Conservation (phyloP, 2,888 invertebrate species). For the Tanytarsus gracilentus region DNA sequence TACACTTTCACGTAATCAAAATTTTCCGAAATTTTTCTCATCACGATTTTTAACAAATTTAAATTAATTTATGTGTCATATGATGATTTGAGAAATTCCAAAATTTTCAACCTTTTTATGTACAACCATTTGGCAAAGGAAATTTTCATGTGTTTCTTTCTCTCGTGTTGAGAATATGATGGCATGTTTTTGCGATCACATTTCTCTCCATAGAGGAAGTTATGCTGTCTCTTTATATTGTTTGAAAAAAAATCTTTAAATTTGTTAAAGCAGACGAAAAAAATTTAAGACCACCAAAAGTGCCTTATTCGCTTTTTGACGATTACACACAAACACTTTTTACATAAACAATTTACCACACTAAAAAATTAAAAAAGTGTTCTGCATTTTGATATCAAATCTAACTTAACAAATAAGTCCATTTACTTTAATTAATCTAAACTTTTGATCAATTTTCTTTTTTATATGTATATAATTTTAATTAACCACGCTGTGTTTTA, state of each 20-base stretch:
- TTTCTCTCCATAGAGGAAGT: background rate
- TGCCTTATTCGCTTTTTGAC: conserved; percentile 17
- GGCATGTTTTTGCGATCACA: background rate
- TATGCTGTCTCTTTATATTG: background rate
- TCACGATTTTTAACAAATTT: conserved; percentile 19
- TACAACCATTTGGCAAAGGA: background rate
- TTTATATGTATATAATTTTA: background rate
- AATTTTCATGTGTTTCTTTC: background rate
- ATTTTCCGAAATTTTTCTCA: conserved; percentile 5
- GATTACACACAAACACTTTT: background rate
- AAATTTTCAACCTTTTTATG: background rate
- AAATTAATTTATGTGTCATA: conserved; percentile 11
- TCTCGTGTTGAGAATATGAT: background rate
- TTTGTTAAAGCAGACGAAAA: conserved; percentile 15
- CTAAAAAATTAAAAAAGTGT: background rate
- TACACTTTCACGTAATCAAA: conserved; percentile 45
- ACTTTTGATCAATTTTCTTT: background rate
- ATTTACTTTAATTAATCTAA: background rate
- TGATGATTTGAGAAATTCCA: background rate
- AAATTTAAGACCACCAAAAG: conserved; percentile 4
- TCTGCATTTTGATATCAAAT: background rate
- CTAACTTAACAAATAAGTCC: background rate
- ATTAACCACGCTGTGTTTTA: too few relatives aligned
- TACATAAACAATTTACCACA: background rate
- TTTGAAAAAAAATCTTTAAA: background rate